phyloP scores from a whole-genome alignment of 1,140 invertebrate genomes.

The Drosophila guanche region DNA sequence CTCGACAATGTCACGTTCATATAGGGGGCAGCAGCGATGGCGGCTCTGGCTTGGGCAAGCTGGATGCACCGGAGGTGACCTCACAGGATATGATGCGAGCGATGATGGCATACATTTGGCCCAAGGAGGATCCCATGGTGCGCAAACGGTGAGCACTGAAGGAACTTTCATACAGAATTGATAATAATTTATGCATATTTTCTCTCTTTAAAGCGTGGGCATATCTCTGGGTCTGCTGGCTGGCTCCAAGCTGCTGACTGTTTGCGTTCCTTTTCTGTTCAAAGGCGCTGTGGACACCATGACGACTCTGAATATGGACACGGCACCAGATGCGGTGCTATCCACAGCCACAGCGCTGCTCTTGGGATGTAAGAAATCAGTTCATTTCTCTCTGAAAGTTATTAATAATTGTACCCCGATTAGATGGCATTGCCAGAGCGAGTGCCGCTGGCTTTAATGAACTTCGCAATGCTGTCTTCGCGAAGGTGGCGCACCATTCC shows the following conservation, averaged over 20 bases:
- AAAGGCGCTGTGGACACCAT: conserved; percentile 96
- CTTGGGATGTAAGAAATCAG: conserved; percentile 92
- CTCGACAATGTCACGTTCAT: conserved; percentile 92
- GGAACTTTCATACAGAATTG: too few relatives aligned
- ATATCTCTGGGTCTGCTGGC: conserved; percentile 92
- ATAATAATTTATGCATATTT: conserved; percentile 1
- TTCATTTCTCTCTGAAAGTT: background rate
- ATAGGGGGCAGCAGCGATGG: conserved; percentile 89
- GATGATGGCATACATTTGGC: conserved; percentile 98
- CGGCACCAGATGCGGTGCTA: conserved; percentile 89
- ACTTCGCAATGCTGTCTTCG: conserved; percentile 98
- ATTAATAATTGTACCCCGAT: too few relatives aligned
- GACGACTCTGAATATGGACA: conserved; percentile 89
- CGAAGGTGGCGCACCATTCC: conserved; percentile 98
- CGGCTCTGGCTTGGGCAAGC: conserved; percentile 85
- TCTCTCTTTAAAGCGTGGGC: conserved; percentile 87
- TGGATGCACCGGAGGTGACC: conserved; percentile 87
- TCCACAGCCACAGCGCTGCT: conserved; percentile 91
- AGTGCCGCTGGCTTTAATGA: conserved; percentile 97
- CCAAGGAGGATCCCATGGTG: conserved; percentile 86
- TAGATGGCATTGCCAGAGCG: conserved; percentile 96
- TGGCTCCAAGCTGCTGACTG: conserved; percentile 94
- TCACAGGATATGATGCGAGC: conserved; percentile 92
- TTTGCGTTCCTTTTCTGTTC: conserved; percentile 98
- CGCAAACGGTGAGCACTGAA: conserved; percentile 57